Evolutionary conservation across 1,140 invertebrate genomes (phyloP).

Genomic region (Drosophila lini): DNA sequence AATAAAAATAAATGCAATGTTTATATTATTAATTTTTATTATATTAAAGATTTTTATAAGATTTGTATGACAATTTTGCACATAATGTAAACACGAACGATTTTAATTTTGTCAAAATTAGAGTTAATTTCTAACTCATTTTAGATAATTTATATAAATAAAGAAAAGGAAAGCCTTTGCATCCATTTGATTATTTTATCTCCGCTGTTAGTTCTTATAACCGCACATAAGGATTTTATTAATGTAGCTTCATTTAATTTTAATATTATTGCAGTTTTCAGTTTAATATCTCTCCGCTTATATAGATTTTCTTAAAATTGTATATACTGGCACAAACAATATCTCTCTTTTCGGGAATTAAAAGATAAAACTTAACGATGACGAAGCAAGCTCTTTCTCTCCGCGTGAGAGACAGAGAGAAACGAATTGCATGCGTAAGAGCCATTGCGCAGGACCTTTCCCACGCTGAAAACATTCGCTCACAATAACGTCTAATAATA

Average conservation of each 20-base stretch:
- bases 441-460: slow-evolving; percentile 15
- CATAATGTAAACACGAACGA: neutral
- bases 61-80: neutral
- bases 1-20: too few relatives aligned
- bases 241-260: neutral
- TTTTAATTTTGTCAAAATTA: neutral
- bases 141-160: neutral
- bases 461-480: slow-evolving; percentile 1
- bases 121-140: neutral
- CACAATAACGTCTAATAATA: neutral
- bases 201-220: neutral
- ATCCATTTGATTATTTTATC: neutral
- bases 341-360: slow-evolving; percentile 60
- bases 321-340: slow-evolving; percentile 66
- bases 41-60: neutral
- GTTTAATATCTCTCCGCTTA: slow-evolving; percentile 10
- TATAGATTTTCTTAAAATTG: slow-evolving; percentile 51
- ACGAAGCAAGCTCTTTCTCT: neutral
- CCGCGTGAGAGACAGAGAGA: slow-evolving; percentile 10
- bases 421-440: slow-evolving; percentile 23
- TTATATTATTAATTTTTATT: neutral
- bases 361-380: slow-evolving; percentile 53
- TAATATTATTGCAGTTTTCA: slow-evolving; percentile 10
- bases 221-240: neutral
- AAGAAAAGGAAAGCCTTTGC: neutral